These are phyloP conservation scores for Australoheros facetus DNA, from an alignment of 2,797 vertebrate species.

Conservation along the genomic window DNA sequence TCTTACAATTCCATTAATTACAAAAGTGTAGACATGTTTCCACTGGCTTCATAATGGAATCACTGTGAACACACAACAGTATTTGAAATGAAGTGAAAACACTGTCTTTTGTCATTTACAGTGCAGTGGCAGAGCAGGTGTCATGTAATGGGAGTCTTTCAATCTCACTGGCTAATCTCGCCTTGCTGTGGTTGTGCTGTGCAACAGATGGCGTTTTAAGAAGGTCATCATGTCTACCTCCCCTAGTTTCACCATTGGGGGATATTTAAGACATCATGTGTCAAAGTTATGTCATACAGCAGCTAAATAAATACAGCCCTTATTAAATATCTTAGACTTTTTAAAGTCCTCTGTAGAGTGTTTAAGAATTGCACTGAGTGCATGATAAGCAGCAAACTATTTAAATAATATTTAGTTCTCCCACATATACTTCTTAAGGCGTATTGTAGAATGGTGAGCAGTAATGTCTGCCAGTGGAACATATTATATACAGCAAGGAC, in stretches of 20 bases:
- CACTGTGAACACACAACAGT: constrained; percentile 6
- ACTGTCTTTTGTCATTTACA: constrained; percentile 29
- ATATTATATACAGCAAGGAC: neutral
- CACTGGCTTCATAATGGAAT: constrained; percentile 28
- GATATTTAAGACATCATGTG: constrained; percentile 53
- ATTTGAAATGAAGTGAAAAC: constrained; percentile 35
- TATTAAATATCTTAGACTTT: neutral
- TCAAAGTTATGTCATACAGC: constrained; percentile 13
- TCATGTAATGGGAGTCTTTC: constrained; percentile 44
- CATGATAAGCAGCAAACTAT: neutral
- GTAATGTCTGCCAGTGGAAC: neutral
- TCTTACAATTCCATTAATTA: constrained; percentile 37
- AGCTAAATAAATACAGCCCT: constrained; percentile 26
- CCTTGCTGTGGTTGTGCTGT: constrained; percentile 49
- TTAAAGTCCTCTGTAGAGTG: neutral
- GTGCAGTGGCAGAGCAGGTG: constrained; percentile 17
- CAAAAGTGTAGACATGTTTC: constrained; percentile 17
- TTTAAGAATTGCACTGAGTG: constrained; percentile 4
- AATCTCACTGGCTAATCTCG: constrained; percentile 53
- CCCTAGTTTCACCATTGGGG: constrained; percentile 44
- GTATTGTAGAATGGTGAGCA: neutral
- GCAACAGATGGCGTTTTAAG: constrained; percentile 72
- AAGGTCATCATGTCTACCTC: constrained; percentile 58
- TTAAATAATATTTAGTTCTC: neutral
- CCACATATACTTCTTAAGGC: neutral